Conservation (phyloP, 2,888 invertebrate genomes). For the Cancer borealis region DNA sequence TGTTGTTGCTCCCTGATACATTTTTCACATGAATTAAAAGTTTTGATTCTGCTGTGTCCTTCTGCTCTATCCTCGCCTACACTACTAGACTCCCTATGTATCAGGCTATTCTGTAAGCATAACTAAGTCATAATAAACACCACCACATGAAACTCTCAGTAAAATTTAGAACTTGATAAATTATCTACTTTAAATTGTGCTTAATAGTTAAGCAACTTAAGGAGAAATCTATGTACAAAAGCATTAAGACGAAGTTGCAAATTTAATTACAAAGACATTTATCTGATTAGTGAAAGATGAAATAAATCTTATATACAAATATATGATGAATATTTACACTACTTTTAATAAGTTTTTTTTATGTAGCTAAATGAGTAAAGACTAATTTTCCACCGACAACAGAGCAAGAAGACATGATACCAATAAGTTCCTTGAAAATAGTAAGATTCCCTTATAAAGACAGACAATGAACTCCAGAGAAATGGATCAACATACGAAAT, state of each 20-base stretch:
- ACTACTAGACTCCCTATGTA: background rate
- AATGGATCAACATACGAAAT: background rate
- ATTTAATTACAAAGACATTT: background rate
- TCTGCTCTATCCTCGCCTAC: background rate
- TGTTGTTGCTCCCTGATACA: no score
- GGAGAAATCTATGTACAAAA: background rate
- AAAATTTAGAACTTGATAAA: background rate
- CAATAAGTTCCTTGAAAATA: background rate
- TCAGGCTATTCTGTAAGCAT: background rate
- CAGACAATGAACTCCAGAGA: background rate
- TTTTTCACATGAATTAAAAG: no score
- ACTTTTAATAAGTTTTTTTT: background rate
- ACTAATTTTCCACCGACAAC: background rate
- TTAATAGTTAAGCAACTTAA: background rate
- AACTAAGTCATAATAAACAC: background rate
- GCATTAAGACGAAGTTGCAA: background rate
- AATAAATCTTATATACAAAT: constrained; percentile 6
- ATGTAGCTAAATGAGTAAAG: background rate
- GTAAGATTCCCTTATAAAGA: background rate
- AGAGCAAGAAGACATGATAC: background rate
- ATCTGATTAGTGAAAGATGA: background rate
- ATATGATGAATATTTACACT: background rate
- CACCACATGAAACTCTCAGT: background rate
- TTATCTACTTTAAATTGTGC: background rate
- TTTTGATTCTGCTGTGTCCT: no score